Evolutionary conservation across 2,113 vertebrate genomes (phyloP).

Genomic region (Diphyllodes magnificus): DNA sequence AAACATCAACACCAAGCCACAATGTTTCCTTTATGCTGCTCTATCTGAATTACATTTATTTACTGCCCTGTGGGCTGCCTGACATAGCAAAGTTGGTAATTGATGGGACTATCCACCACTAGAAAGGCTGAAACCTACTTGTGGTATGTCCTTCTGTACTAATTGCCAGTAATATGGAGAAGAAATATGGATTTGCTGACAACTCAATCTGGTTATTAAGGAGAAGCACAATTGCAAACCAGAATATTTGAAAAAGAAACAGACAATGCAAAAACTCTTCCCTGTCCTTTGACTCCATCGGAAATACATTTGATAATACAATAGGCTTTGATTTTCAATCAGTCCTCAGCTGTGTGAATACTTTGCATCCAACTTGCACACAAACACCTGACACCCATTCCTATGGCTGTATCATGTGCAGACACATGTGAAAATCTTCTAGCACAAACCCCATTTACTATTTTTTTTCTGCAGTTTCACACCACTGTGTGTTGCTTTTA

Average conservation of each 20-base stretch:
- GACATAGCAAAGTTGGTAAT: background rate
- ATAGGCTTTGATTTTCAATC: conserved; percentile 23
- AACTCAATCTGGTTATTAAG: background rate
- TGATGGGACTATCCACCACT: background rate
- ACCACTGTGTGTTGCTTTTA: background rate
- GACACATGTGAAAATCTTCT: background rate
- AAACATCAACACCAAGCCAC: conserved; percentile 8
- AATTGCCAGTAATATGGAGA: background rate
- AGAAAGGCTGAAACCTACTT: background rate
- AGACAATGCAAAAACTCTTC: background rate
- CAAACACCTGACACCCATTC: background rate
- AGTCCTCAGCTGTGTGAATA: background rate
- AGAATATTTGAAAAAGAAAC: background rate
- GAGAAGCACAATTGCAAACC: background rate
- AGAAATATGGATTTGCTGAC: background rate
- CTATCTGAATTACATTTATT: background rate
- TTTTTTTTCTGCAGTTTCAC: background rate
- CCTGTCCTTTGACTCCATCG: background rate
- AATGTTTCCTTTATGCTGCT: background rate
- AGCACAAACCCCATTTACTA: background rate
- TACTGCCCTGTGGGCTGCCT: background rate
- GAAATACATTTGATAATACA: background rate
- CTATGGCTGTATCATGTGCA: background rate
- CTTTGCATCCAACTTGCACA: background rate
- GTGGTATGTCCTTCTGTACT: background rate